Conservation (phyloP, 2,797 vertebrate species). For the Artibeus lituratus region DNA sequence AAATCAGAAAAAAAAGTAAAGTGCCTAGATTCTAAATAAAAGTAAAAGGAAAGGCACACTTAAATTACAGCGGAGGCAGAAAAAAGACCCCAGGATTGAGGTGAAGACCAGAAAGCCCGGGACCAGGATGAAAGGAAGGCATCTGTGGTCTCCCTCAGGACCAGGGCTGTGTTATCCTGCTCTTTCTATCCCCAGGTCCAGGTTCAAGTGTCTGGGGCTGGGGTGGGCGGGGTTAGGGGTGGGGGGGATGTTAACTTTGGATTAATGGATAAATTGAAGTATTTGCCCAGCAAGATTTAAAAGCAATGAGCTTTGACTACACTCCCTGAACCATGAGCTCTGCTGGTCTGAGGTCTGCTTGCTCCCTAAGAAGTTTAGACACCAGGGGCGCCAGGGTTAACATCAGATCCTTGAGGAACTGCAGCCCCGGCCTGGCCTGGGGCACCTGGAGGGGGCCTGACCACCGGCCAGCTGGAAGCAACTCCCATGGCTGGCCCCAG, state of each 20-base stretch:
- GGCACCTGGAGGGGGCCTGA: too few species aligned
- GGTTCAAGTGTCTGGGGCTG: background rate
- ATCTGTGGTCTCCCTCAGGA: background rate
- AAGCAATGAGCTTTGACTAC: background rate
- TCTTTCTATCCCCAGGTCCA: background rate
- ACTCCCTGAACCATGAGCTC: background rate
- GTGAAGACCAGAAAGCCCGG: background rate
- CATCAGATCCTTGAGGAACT: rapidly evolving
- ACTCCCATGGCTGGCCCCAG: background rate
- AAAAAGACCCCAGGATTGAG: background rate
- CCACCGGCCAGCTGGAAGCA: background rate
- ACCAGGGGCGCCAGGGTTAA: background rate
- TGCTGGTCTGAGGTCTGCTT: background rate
- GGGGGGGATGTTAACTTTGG: background rate
- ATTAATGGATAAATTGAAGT: background rate
- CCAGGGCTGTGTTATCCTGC: background rate
- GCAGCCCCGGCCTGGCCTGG: rapidly evolving
- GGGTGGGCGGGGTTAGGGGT: too few species aligned
- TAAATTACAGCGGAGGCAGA: background rate
- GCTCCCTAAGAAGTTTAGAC: background rate
- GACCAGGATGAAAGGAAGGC: background rate
- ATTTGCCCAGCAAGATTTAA: background rate
- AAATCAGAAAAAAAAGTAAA: background rate
- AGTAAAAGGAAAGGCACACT: background rate
- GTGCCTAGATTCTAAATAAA: background rate